phyloP scores from a whole-genome alignment of 2,113 vertebrate species.

The Bagarius yarrelli region DNA sequence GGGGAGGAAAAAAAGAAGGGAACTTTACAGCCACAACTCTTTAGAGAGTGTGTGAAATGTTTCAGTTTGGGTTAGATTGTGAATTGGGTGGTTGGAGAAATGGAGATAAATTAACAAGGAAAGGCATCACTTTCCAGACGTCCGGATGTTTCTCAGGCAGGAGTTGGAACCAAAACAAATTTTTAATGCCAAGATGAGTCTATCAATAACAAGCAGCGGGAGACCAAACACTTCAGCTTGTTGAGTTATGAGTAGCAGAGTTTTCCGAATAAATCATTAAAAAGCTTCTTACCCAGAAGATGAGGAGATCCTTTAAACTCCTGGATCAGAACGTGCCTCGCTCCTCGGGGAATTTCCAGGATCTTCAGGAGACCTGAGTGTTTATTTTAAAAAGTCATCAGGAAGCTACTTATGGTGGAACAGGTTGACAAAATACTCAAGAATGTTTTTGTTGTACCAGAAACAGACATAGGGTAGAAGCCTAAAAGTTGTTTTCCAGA shows the following conservation, averaged over 20 bases:
- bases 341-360: slow-evolving; percentile 91
- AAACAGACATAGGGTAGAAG: background rate
- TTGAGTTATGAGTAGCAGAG: slow-evolving; percentile 26
- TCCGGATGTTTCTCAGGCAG: slow-evolving; percentile 29
- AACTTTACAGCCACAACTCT: slow-evolving; percentile 4
- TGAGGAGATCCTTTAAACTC: slow-evolving; percentile 82
- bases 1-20: background rate
- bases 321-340: slow-evolving; percentile 87
- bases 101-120: slow-evolving; percentile 38
- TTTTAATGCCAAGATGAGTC: slow-evolving; percentile 33
- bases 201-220: slow-evolving; percentile 43
- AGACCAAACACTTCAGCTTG: slow-evolving; percentile 22
- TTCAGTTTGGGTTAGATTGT: slow-evolving; percentile 12
- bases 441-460: slow-evolving; percentile 2
- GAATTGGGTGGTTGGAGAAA: slow-evolving; percentile 22
- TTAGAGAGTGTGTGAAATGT: background rate
- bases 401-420: background rate
- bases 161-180: slow-evolving; percentile 32
- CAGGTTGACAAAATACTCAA: background rate
- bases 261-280: slow-evolving; percentile 30
- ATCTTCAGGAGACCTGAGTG: slow-evolving; percentile 87
- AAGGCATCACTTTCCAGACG: slow-evolving; percentile 28
- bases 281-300: slow-evolving; percentile 78
- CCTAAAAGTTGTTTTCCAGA: slow-evolving; percentile 19
- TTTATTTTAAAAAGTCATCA: slow-evolving; percentile 25